A percentile compares a stretch with the other conserved stretches of the same genome.
These are phyloP conservation scores for Drosophila albomicans DNA, from an alignment of 1,140 invertebrate species.

Conservation along the genomic window DNA sequence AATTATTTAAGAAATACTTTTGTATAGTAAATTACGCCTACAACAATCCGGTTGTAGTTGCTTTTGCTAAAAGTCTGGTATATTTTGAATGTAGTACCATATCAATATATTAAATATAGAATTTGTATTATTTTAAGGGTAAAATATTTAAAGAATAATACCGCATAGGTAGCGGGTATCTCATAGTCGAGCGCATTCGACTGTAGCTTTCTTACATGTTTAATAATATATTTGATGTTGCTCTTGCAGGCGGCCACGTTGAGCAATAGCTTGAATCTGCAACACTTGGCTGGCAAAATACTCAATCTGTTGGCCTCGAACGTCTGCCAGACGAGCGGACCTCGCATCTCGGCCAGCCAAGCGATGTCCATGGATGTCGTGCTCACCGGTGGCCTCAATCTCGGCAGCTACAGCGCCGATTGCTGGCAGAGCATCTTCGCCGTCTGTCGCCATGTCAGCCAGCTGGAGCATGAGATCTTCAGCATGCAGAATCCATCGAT, in stretches of 20 bases:
- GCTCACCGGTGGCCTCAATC: slow-evolving; percentile 91
- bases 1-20: too few relatives aligned
- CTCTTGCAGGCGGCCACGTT: slow-evolving; percentile 88
- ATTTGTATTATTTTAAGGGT: too few relatives aligned
- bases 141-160: too few relatives aligned
- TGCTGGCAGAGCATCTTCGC: slow-evolving; percentile 97
- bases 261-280: slow-evolving; percentile 91
- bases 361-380: slow-evolving; percentile 95
- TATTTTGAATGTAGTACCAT: too few relatives aligned
- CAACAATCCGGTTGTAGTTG: too few relatives aligned
- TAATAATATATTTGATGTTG: too few relatives aligned
- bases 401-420: slow-evolving; percentile 95
- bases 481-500: slow-evolving; percentile 87
- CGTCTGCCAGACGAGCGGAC: slow-evolving; percentile 86
- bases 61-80: too few relatives aligned
- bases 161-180: too few relatives aligned
- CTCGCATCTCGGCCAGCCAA: slow-evolving; percentile 92
- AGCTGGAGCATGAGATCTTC: slow-evolving; percentile 94
- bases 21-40: too few relatives aligned
- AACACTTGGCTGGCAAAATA: slow-evolving; percentile 87
- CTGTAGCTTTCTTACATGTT: too few relatives aligned
- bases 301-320: slow-evolving; percentile 82
- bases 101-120: too few relatives aligned
- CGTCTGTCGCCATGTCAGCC: slow-evolving; percentile 95
- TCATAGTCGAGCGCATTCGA: too few relatives aligned